These are phyloP conservation scores for Heliornis fulica DNA, from an alignment of 2,113 vertebrate species.

Conservation along the genomic window DNA sequence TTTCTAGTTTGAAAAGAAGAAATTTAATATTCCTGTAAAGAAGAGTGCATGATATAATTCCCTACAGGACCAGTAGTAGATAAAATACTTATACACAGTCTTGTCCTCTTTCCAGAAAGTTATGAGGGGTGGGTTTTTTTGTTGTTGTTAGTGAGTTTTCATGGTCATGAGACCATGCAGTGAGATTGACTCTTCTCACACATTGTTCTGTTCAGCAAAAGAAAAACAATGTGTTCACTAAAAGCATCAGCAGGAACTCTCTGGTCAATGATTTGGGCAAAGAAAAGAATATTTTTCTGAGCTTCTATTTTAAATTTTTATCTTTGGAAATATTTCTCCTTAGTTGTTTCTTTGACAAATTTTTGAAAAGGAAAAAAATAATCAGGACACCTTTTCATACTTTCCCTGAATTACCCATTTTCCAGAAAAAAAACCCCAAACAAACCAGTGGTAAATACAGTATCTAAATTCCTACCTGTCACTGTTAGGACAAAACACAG, in stretches of 20 bases:
- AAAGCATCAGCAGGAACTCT: neutral
- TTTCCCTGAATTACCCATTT: neutral
- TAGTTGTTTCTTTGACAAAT: neutral
- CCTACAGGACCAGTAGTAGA: neutral
- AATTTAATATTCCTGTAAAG: neutral
- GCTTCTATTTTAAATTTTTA: neutral
- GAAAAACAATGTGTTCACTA: neutral
- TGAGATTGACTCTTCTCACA: neutral
- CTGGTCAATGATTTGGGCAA: neutral
- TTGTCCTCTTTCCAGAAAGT: neutral
- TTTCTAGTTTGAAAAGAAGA: neutral
- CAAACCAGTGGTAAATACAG: neutral
- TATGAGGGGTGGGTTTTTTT: neutral
- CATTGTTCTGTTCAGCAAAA: neutral
- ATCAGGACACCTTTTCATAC: neutral
- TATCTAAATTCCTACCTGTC: neutral
- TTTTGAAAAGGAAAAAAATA: neutral
- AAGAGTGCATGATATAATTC: neutral
- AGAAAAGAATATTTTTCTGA: neutral
- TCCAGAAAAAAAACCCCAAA: neutral
- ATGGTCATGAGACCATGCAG: neutral
- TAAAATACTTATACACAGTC: neutral
- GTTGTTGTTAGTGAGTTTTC: neutral
- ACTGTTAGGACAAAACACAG: neutral
- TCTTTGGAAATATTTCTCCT: neutral